These are phyloP conservation scores for Tinamus major DNA, from an alignment of 2,797 vertebrate species.

Conservation along the genomic window DNA sequence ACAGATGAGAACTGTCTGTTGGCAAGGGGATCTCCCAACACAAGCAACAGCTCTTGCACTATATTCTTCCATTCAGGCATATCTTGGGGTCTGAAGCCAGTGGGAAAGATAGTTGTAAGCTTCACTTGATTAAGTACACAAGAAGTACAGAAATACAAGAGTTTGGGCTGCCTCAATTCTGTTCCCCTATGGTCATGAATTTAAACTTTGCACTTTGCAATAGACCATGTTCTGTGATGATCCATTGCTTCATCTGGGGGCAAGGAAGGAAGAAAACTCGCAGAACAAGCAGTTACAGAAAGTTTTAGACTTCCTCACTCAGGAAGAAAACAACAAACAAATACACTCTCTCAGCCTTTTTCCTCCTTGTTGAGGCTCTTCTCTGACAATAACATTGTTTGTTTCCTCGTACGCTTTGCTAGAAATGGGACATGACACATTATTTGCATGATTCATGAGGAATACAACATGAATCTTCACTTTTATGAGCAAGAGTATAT, in stretches of 20 bases:
- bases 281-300: neutral
- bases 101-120: neutral
- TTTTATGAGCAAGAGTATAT: slow-evolving; percentile 35
- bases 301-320: neutral
- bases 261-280: neutral
- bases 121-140: neutral
- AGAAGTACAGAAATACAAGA: neutral
- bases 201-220: neutral
- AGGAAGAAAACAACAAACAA: neutral
- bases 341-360: neutral
- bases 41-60: neutral
- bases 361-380: neutral
- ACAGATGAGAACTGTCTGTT: neutral
- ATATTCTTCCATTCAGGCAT: rapidly evolving
- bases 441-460: slow-evolving; percentile 60
- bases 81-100: neutral
- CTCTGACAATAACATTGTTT: slow-evolving; percentile 33
- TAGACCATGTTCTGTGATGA: neutral
- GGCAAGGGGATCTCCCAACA: neutral
- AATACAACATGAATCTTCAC: slow-evolving; percentile 9
- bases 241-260: neutral
- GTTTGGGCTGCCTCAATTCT: neutral
- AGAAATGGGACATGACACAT: slow-evolving; percentile 23
- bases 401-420: neutral
- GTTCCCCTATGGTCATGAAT: neutral